phyloP scores from a whole-genome alignment of 2,113 vertebrate species.

The Macrotus californicus region DNA sequence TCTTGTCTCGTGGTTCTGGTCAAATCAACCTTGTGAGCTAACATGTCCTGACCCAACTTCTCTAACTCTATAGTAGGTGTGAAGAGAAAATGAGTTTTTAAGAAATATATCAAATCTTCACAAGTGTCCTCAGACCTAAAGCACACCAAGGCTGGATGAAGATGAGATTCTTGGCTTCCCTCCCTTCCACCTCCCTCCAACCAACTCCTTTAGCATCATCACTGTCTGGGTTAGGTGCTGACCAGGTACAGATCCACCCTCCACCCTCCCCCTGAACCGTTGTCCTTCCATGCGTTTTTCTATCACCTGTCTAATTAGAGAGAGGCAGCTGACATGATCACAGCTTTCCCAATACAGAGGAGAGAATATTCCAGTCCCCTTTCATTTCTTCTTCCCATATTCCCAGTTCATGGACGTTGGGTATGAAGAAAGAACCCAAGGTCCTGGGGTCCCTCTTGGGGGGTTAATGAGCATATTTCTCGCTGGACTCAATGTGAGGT shows the following conservation, averaged over 20 bases:
- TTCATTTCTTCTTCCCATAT: not conserved
- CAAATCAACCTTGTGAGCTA: not conserved
- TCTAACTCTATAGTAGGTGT: not conserved
- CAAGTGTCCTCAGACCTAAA: not conserved
- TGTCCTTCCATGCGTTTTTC: not conserved
- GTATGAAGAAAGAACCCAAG: conserved; percentile 8
- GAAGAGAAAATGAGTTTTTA: not conserved
- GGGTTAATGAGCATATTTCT: not conserved
- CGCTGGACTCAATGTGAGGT: not conserved
- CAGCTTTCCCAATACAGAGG: not conserved
- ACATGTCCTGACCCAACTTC: not conserved
- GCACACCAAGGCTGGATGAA: not conserved
- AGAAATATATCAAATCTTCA: not conserved
- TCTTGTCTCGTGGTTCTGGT: not conserved
- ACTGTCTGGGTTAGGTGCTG: not conserved
- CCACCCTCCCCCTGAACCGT: not conserved
- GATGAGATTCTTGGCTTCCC: not conserved
- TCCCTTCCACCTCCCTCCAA: too few relatives aligned
- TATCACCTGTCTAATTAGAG: conserved; percentile 3
- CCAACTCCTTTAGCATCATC: not conserved
- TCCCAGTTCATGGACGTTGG: not conserved
- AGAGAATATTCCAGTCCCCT: not conserved
- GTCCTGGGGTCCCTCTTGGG: not conserved
- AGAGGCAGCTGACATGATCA: not conserved
- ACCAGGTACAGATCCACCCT: not conserved